phyloP scores from a whole-genome alignment of 2,888 invertebrate genomes.

The Mechanitis messenoides region DNA sequence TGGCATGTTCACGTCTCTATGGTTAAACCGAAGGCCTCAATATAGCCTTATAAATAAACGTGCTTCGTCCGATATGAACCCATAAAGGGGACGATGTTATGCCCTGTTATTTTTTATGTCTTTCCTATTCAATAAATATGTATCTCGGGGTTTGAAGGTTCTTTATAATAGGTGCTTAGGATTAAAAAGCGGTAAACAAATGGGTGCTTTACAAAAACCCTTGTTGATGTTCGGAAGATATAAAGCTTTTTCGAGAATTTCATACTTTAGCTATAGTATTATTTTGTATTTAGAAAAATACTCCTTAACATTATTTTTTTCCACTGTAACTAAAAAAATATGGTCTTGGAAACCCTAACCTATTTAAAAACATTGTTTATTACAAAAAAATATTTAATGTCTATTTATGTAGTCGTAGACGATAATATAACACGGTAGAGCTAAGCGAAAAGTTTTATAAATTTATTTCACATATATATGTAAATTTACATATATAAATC shows the following conservation, averaged over 20 bases:
- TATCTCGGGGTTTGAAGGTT: conserved; percentile 20
- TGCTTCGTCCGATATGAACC: conserved; percentile 26
- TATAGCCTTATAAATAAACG: conserved; percentile 28
- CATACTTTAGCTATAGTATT: too few relatives aligned
- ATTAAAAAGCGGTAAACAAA: conserved; percentile 7
- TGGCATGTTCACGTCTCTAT: conserved; percentile 23
- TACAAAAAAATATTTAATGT: too few relatives aligned
- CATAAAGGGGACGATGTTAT: conserved; percentile 27
- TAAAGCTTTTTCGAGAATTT: background rate
- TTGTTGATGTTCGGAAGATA: conserved; percentile 1
- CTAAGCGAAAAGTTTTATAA: too few relatives aligned
- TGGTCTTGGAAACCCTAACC: too few relatives aligned
- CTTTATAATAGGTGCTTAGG: conserved; percentile 11
- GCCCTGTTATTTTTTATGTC: conserved; percentile 30
- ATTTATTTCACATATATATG: too few relatives aligned
- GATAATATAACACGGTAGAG: too few relatives aligned
- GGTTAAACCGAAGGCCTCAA: conserved; percentile 27
- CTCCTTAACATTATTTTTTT: too few relatives aligned
- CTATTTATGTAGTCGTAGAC: too few relatives aligned
- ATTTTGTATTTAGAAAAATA: too few relatives aligned
- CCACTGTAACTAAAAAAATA: too few relatives aligned
- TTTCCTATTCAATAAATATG: conserved; percentile 27
- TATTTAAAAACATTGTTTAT: too few relatives aligned
- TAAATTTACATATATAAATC: too few relatives aligned
- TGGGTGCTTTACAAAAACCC: conserved; percentile 6